Conservation (phyloP, 2,113 vertebrate species). For the Toxostoma redivivum region DNA sequence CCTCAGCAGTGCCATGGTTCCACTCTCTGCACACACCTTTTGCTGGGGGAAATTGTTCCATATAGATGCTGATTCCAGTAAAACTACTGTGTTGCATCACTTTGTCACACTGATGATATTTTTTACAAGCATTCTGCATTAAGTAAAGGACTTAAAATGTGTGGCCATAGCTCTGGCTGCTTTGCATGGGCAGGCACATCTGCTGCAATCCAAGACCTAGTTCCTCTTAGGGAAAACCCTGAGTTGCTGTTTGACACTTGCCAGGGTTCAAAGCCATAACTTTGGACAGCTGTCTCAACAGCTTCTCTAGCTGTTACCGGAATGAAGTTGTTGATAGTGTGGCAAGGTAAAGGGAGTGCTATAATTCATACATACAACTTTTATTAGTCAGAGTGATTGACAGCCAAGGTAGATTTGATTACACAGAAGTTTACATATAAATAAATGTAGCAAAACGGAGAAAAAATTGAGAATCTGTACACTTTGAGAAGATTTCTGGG, state of each 20-base stretch:
- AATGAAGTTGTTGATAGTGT: neutral
- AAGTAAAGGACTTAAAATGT: neutral
- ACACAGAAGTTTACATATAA: neutral
- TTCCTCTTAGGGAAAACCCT: neutral
- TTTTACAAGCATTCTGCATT: neutral
- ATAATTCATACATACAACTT: neutral
- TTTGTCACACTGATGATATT: neutral
- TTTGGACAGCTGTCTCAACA: neutral
- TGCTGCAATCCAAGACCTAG: neutral
- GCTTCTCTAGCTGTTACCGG: neutral
- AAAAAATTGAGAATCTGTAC: neutral
- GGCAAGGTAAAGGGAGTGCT: neutral
- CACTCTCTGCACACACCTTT: neutral
- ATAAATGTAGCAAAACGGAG: neutral
- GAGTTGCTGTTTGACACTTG: neutral
- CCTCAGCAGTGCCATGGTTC: neutral
- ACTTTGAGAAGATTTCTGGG: neutral
- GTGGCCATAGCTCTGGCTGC: neutral
- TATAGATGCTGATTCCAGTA: accelerated
- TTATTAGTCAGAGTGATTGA: conserved; percentile 44
- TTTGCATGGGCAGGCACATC: neutral
- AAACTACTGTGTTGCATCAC: neutral
- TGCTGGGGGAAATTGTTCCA: neutral
- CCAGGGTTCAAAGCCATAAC: neutral
- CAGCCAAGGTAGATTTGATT: neutral